Percentiles rank a stretch among this genome's conserved stretches.
These are phyloP conservation scores for Baronia brevicornis DNA, from an alignment of 2,888 invertebrate genomes.

Conservation along the genomic window DNA sequence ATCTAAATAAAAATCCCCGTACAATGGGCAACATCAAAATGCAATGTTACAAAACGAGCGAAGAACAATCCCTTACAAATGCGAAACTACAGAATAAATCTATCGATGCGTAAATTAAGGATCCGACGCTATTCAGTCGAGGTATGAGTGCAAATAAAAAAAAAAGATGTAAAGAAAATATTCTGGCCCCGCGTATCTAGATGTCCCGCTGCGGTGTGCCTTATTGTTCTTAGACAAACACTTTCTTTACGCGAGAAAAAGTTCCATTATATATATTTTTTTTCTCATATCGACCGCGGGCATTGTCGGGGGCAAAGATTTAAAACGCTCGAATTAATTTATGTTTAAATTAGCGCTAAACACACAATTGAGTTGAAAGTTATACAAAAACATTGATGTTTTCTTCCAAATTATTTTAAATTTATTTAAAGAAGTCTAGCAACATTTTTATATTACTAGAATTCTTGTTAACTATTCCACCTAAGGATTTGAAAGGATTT, in stretches of 20 bases:
- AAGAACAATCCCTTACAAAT: slow-evolving; percentile 65
- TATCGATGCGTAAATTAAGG: slow-evolving; percentile 73
- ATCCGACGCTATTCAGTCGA: slow-evolving; percentile 56
- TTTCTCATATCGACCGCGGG: slow-evolving; percentile 49
- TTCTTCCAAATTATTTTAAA: background rate
- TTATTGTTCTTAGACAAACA: slow-evolving; percentile 73
- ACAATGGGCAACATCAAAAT: slow-evolving; percentile 38
- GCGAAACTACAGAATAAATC: slow-evolving; percentile 61
- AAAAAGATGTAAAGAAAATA: slow-evolving; percentile 49
- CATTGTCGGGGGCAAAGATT: slow-evolving; percentile 45
- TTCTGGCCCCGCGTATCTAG: slow-evolving; percentile 56
- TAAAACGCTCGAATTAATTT: slow-evolving; percentile 64
- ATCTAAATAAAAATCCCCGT: slow-evolving; percentile 29
- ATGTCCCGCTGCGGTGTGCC: slow-evolving; percentile 67
- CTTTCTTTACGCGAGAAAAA: slow-evolving; percentile 58
- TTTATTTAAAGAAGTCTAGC: too few species aligned
- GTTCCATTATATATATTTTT: slow-evolving; percentile 47
- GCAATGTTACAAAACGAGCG: slow-evolving; percentile 59
- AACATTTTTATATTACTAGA: too few species aligned
- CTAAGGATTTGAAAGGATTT: too few species aligned
- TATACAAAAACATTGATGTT: slow-evolving; percentile 1
- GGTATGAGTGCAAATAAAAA: slow-evolving; percentile 57
- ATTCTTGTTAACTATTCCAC: too few species aligned
- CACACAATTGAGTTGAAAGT: slow-evolving; percentile 21
- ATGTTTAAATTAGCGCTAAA: slow-evolving; percentile 37